Evolutionary conservation across 2,113 vertebrate species (phyloP).

Genomic region (Motacilla tschutschensis): DNA sequence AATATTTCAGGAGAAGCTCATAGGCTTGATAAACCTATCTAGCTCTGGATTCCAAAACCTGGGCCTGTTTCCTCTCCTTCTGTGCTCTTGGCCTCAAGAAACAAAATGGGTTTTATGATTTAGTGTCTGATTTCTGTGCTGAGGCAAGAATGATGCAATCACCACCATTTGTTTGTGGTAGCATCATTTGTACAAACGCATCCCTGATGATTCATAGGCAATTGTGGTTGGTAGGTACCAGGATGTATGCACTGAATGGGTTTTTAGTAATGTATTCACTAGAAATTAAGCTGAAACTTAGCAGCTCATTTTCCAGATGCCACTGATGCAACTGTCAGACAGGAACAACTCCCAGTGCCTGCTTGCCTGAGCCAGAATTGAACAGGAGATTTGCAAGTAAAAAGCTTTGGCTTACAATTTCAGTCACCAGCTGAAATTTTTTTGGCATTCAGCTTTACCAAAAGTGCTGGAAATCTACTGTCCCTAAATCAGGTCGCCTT

Average conservation of each 20-base stretch:
- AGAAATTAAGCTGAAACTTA: slow-evolving; percentile 57
- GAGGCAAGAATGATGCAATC: slow-evolving; percentile 45
- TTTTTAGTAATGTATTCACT: slow-evolving; percentile 49
- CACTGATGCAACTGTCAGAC: slow-evolving; percentile 43
- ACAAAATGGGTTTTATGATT: background rate
- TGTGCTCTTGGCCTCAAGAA: slow-evolving; percentile 34
- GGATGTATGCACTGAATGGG: slow-evolving; percentile 37
- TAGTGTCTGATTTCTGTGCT: slow-evolving; percentile 14
- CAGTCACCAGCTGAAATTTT: background rate
- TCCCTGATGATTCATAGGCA: slow-evolving; percentile 51
- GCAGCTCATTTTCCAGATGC: slow-evolving; percentile 59
- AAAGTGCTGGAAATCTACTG: background rate
- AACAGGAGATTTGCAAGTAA: slow-evolving; percentile 39
- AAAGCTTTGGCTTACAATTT: slow-evolving; percentile 36
- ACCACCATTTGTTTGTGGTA: slow-evolving; percentile 38
- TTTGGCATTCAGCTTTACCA: background rate
- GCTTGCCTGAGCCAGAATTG: slow-evolving; percentile 47
- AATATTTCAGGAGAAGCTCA: background rate
- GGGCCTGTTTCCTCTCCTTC: slow-evolving; percentile 14
- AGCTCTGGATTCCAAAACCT: background rate
- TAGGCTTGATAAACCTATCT: background rate
- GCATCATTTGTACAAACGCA: slow-evolving; percentile 9
- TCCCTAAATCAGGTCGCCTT: background rate
- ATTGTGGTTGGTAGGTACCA: slow-evolving; percentile 44
- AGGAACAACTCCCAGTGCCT: slow-evolving; percentile 44